phyloP scores from a whole-genome alignment of 2,113 vertebrate species.

The Pangasianodon gigas region DNA sequence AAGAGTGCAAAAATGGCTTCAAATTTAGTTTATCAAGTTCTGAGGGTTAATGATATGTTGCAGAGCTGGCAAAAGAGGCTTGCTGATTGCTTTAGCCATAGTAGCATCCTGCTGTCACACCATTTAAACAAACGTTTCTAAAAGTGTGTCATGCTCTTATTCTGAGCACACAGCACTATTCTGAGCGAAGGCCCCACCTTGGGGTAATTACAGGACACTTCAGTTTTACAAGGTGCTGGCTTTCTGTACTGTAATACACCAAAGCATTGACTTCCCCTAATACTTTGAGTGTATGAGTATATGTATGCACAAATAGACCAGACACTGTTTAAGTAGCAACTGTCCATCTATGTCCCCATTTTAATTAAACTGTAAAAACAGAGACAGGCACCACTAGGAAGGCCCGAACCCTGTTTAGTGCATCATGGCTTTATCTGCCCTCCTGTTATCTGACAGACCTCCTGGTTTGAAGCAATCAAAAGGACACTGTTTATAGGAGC shows the following conservation, averaged over 20 bases:
- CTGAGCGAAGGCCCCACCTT: constrained; percentile 13
- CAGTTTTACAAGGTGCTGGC: constrained; percentile 23
- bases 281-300: background rate
- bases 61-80: background rate
- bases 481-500: constrained; percentile 14
- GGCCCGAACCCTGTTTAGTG: background rate
- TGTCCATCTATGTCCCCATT: background rate
- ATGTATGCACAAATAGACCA: background rate
- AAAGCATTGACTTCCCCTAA: background rate
- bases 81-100: background rate
- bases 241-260: constrained; percentile 10
- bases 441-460: background rate
- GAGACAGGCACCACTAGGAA: background rate
- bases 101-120: background rate
- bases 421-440: constrained; percentile 11
- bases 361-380: constrained; percentile 11
- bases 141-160: background rate
- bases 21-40: background rate
- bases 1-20: background rate
- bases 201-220: constrained; percentile 19
- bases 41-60: background rate
- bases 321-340: background rate
- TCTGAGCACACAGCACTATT: background rate
- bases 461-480: constrained; percentile 1
- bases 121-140: constrained; percentile 14